Base-by-base conservation (phyloP, 2,797 vertebrate genomes). In the Ibycter americanus region DNA sequence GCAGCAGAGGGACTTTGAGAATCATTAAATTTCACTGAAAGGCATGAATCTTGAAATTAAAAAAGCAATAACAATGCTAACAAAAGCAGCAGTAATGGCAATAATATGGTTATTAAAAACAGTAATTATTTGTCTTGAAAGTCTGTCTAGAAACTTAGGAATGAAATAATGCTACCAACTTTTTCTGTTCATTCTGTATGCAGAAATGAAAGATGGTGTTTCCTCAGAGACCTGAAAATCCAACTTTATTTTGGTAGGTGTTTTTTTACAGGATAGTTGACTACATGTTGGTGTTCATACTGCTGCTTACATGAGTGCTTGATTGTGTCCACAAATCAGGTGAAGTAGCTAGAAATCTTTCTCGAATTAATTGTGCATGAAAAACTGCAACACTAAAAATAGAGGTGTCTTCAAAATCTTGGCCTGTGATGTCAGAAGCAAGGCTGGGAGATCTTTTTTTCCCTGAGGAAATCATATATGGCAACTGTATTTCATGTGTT, bases 41-140 rank as follows among this genome's bases (percentile, higher is more conserved):
- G 52, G 23, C 61, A 56, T 46, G 74, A 91, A 85, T 93, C 78
- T 91, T 46, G 44, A 89, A 87, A 93, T 92, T 85, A 67, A 83
- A 94, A 89, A 93, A 84, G 46, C 70, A 90, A 27, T 84, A 94
- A 51, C 59, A 76, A 32, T 16, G 29, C n/a, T 71, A 70, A 77
- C 47, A 66, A 49, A 91, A 93, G 59, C 18, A 96, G 67, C 63
- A 87, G 40, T 47, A 92, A 59, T 51, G 63, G 52, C 42, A 95
- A 87, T 55, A 92, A 59, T 49, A n/a, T 12, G 38, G 55, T 89
- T 96, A 93, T 90, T 90, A 90, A 94, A 90, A 92, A 22, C 89
- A 77, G 4, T 58, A 89, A 93, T 73, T 83, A 89, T 70, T 93
- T 89, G 47, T 52, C 56, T 83, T 62, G 19, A 77, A 92, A 78